Conservation (phyloP, 2,113 vertebrate species). For the Gavia stellata region DNA sequence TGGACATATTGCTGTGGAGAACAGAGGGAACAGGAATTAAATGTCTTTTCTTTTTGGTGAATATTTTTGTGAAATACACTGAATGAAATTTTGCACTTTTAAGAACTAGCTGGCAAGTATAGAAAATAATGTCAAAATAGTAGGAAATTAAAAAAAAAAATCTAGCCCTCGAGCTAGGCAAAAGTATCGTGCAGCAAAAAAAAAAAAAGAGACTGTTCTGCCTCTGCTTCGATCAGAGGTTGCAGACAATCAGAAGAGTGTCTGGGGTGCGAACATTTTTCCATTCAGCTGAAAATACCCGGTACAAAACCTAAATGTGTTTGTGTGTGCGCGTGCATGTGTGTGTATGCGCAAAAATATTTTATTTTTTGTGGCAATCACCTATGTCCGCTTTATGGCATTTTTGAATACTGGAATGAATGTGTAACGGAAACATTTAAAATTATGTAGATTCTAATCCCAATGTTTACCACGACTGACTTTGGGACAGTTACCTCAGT, state of each 20-base stretch:
- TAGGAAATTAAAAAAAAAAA: not conserved
- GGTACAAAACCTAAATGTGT: not conserved
- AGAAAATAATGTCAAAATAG: not conserved
- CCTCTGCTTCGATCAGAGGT: not conserved
- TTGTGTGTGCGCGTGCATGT: fast-evolving
- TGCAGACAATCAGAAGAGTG: not conserved
- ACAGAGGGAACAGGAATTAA: not conserved
- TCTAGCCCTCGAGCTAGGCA: not conserved
- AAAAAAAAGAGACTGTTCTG: not conserved
- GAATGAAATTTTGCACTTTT: not conserved
- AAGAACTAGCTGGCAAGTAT: not conserved
- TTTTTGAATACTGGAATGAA: constrained; percentile 7
- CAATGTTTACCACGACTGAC: not conserved
- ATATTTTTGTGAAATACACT: not conserved
- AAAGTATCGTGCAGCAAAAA: not conserved
- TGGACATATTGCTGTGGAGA: not conserved
- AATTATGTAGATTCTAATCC: constrained; percentile 4
- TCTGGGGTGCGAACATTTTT: not conserved
- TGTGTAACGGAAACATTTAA: not conserved
- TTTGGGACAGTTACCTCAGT: constrained; percentile 32
- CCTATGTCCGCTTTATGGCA: not conserved
- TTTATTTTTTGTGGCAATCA: not conserved
- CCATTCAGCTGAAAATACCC: not conserved
- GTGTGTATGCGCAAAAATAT: not conserved
- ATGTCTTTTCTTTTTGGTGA: not conserved